Evolutionary conservation across 30 jellyfish, hydroid and myxozoan species (phyloP).

Genomic region (Pelagia noctiluca): DNA sequence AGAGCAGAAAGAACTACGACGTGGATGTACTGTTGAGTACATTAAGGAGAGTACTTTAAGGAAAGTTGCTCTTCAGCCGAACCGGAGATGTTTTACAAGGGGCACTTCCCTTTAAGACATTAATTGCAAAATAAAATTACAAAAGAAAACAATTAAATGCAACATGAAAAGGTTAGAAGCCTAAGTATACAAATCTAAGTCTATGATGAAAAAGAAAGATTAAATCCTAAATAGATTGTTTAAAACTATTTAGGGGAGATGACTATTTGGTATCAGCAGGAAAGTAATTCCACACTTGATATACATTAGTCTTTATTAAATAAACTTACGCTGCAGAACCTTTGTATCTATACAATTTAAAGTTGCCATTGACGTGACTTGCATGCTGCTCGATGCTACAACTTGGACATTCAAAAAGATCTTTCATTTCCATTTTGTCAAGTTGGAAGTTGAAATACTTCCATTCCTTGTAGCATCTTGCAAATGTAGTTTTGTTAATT

Average conservation of each 20-base stretch:
- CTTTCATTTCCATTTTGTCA: constrained; percentile 37
- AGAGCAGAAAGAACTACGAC: neutral
- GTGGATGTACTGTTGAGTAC: too few relatives aligned
- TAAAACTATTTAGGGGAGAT: neutral
- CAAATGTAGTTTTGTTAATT: constrained; percentile 39
- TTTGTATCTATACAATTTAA: constrained; percentile 25
- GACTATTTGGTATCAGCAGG: neutral
- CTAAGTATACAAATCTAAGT: too few relatives aligned
- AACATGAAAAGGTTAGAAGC: too few relatives aligned
- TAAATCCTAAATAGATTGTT: too few relatives aligned
- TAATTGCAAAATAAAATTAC: too few relatives aligned
- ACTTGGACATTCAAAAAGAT: constrained; percentile 45
- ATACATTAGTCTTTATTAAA: neutral
- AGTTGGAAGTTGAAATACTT: constrained; percentile 2
- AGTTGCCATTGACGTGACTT: constrained; percentile 55
- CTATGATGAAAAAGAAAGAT: too few relatives aligned
- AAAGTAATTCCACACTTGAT: neutral
- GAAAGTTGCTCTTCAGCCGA: too few relatives aligned
- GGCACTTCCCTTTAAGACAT: too few relatives aligned
- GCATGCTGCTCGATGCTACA: constrained; percentile 56
- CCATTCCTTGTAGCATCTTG: constrained; percentile 65
- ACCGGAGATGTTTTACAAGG: too few relatives aligned
- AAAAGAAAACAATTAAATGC: too few relatives aligned
- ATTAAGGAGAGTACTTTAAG: too few relatives aligned
- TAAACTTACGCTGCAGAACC: constrained; percentile 11